Conservation (phyloP, 2,113 vertebrate genomes). For the Mohoua ochrocephala region DNA sequence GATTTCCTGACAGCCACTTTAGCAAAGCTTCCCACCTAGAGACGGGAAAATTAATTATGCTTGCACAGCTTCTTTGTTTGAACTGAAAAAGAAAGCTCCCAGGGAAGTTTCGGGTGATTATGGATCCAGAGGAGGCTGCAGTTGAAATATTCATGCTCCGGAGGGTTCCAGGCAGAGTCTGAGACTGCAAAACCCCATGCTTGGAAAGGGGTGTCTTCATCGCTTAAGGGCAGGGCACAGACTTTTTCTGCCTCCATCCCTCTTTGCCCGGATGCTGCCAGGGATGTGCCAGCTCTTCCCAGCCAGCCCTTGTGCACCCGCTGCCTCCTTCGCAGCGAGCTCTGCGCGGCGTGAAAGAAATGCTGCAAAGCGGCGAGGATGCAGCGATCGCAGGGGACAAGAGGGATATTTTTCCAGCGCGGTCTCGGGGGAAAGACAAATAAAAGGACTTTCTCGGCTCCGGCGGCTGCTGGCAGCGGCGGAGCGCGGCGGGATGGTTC, state of each 20-base stretch:
- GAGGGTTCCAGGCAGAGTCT: neutral
- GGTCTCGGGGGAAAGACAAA: neutral
- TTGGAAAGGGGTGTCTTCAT: neutral
- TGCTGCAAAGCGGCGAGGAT: neutral
- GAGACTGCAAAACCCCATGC: neutral
- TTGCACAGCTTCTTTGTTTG: neutral
- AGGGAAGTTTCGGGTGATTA: neutral
- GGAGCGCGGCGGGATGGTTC: neutral
- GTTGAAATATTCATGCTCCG: neutral
- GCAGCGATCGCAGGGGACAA: neutral
- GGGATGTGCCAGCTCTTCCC: neutral
- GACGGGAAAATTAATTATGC: neutral
- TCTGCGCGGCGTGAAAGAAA: neutral
- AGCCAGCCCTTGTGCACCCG: fast-evolving
- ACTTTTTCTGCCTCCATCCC: neutral
- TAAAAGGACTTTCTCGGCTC: fast-evolving
- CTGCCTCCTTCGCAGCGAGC: neutral
- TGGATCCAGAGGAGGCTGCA: neutral
- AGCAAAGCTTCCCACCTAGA: neutral
- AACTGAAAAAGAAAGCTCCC: neutral
- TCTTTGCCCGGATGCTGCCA: fast-evolving
- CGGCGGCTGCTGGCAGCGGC: neutral
- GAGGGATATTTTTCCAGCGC: neutral
- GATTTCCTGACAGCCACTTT: neutral
- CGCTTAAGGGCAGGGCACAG: neutral